Evolutionary conservation across 2,797 vertebrate species (phyloP).

Genomic region (Ciconia nigra): DNA sequence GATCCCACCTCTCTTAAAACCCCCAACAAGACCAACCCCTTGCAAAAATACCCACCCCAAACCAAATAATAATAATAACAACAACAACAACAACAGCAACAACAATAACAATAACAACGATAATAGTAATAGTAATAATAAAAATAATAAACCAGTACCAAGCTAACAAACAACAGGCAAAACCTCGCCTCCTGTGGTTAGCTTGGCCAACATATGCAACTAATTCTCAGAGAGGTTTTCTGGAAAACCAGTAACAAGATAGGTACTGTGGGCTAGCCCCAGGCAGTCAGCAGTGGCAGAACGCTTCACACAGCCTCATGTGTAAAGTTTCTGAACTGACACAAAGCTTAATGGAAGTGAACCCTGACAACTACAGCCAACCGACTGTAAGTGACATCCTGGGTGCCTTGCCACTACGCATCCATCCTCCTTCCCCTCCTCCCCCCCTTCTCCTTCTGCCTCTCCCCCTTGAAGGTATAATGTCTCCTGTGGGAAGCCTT

Average conservation of each 20-base stretch:
- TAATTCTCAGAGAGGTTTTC: constrained; percentile 79
- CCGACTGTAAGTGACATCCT: constrained; percentile 77
- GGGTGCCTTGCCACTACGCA: constrained; percentile 63
- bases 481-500: constrained; percentile 72
- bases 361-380: constrained; percentile 76
- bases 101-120: no score
- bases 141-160: background rate
- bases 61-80: background rate
- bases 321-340: constrained; percentile 79
- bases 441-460: background rate
- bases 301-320: constrained; percentile 76
- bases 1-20: background rate
- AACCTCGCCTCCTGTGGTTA: constrained; percentile 63
- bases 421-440: constrained; percentile 1
- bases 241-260: constrained; percentile 80
- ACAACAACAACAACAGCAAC: no score
- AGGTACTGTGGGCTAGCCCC: constrained; percentile 80
- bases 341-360: constrained; percentile 83
- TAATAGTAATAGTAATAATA: no score
- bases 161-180: background rate
- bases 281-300: constrained; percentile 80
- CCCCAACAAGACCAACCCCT: background rate
- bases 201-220: constrained; percentile 73
- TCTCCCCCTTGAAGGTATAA: constrained; percentile 70
- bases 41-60: fast-evolving